These are phyloP conservation scores for Noctua pronuba DNA, from an alignment of 2,888 invertebrate genomes.

Conservation along the genomic window DNA sequence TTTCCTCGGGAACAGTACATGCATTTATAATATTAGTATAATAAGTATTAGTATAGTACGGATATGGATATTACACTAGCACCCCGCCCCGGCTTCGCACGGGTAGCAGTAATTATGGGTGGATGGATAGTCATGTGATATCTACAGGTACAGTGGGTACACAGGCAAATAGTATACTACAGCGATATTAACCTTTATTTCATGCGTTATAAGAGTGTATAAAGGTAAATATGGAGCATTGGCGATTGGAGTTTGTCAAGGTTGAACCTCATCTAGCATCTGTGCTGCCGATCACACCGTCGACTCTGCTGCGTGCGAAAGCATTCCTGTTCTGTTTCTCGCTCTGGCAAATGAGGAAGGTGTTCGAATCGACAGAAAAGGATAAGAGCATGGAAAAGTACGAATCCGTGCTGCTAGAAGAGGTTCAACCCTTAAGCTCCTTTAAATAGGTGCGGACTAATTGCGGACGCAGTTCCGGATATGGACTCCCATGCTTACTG, in stretches of 20 bases:
- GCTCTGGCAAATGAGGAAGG: not conserved
- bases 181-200: not conserved
- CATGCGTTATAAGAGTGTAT: not conserved
- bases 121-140: not conserved
- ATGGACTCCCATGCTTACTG: not conserved
- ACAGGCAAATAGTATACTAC: not conserved
- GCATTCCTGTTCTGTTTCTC: not conserved
- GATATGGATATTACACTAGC: too few relatives aligned
- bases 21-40: too few relatives aligned
- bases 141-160: not conserved
- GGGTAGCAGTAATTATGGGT: not conserved
- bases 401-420: not conserved
- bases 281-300: not conserved
- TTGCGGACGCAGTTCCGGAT: not conserved
- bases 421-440: not conserved
- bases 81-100: too few relatives aligned
- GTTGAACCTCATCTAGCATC: not conserved
- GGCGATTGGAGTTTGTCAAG: not conserved
- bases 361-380: not conserved
- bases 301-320: not conserved
- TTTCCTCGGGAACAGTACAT: too few relatives aligned
- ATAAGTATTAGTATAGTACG: too few relatives aligned
- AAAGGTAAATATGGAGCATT: not conserved
- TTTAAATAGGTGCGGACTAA: not conserved
- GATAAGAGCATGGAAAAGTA: not conserved